These are phyloP conservation scores for Pseudochirops corinnae DNA, from an alignment of 2,797 vertebrate species.

Conservation along the genomic window DNA sequence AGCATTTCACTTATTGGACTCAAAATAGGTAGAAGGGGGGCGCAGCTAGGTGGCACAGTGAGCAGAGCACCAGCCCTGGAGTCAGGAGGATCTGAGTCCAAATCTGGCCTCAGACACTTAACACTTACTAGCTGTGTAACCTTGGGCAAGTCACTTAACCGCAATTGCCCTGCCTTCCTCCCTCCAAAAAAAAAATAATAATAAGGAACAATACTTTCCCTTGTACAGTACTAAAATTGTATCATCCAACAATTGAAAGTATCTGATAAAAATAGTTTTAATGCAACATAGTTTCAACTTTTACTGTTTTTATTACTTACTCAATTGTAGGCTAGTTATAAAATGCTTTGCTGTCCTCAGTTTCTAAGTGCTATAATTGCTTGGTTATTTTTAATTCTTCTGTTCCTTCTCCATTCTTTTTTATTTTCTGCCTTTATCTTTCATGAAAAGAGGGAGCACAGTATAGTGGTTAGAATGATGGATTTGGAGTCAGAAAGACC, in stretches of 20 bases:
- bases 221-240: conserved; percentile 20
- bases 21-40: neutral
- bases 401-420: conserved; percentile 36
- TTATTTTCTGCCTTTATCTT: neutral
- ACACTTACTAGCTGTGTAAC: too few relatives aligned
- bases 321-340: conserved; percentile 37
- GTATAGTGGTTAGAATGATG: neutral
- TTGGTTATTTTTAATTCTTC: conserved; percentile 47
- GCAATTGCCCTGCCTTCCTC: too few relatives aligned
- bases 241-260: conserved; percentile 7
- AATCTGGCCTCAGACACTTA: too few relatives aligned
- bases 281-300: neutral
- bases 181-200: too few relatives aligned
- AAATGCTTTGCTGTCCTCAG: conserved; percentile 21
- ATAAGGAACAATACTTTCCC: neutral
- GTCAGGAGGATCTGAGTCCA: too few relatives aligned
- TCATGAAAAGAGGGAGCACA: neutral
- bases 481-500: neutral
- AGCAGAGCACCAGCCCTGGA: too few relatives aligned
- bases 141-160: too few relatives aligned
- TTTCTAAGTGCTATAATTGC: conserved; percentile 43
- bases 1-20: neutral
- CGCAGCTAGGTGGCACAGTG: too few relatives aligned
- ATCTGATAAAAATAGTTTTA: conserved; percentile 46
- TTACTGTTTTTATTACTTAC: neutral